Base-by-base conservation (phyloP, 2,888 invertebrate species). In the Apoda limacodes region DNA sequence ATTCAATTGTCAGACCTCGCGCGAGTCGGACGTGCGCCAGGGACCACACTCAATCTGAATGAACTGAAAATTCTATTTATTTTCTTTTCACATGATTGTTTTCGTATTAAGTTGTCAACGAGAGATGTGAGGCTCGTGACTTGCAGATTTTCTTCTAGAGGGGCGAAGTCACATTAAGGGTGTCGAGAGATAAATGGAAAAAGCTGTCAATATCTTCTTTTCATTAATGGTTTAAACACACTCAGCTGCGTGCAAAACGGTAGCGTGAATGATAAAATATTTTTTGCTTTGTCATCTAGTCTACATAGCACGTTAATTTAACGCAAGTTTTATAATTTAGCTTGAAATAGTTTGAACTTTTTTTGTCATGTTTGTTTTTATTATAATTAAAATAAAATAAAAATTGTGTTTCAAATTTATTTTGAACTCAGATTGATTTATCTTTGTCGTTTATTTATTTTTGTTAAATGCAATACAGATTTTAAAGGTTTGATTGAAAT, bases 101-200 rank as follows among this genome's bases (percentile, higher is more conserved):
- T 40, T 46, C 44, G 53, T 53, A 66, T 67, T 59, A 62, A 61
- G 60, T 58, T 64, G 65, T 70, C 67, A 67, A 60, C 53, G 49
- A 46, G 52, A 64, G 64, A 63, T 54, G 57, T 57, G 53, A 57
- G 60, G n/a, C n/a, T n/a, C n/a, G n/a, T 63, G 31, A 21, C 21
- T 27, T 17, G 17, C 7, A 26, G 25, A 34, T 10, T 11, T 11
- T 27, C 20, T 19, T 4, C 5, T 17, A 17, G 17, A 5, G 30
- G 28, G 31, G 28, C 25, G 34, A 47, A 46, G 42, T 48, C 47
- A 47, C 46, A 46, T 47, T 44, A 43, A 42, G 37, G 39, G 42
- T 35, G 42, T 32, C 38, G 17, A 29, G 43, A 48, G 46, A 50
- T 47, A 48, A 50, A 50, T 50, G 48, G 43, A 37, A 40, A 39